Conservation (phyloP, 2,113 vertebrate genomes). For the Leucopternis melanops region DNA sequence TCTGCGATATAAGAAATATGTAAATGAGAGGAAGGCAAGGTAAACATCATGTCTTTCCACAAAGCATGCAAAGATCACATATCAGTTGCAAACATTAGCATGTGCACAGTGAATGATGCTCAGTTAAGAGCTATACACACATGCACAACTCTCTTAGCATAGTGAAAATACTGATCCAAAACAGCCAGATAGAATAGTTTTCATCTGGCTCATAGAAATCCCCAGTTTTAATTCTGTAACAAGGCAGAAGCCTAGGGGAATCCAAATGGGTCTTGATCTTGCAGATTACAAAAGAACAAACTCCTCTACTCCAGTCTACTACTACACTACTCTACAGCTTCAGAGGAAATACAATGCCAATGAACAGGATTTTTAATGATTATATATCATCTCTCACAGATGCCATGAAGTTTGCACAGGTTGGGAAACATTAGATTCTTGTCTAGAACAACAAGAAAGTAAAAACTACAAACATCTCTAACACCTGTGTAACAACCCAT, state of each 20-base stretch:
- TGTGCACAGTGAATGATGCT: not conserved
- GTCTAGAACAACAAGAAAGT: not conserved
- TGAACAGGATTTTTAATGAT: not conserved
- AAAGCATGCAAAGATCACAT: not conserved
- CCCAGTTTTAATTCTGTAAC: not conserved
- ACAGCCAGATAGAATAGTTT: not conserved
- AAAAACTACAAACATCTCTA: not conserved
- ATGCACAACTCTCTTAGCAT: no score
- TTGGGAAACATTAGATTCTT: not conserved
- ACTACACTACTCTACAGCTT: not conserved
- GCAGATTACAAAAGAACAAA: not conserved
- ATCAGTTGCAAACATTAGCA: not conserved
- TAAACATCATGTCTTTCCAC: not conserved
- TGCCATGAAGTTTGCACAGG: not conserved
- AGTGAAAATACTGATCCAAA: not conserved
- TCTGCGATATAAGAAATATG: not conserved
- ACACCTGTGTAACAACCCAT: not conserved
- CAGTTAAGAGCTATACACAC: not conserved
- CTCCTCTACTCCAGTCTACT: not conserved
- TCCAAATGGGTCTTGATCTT: not conserved
- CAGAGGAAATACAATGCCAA: not conserved
- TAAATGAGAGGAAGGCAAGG: not conserved
- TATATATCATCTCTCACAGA: not conserved
- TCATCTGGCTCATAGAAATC: not conserved
- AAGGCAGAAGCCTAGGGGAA: not conserved